Conservation (phyloP, 2,113 vertebrate genomes). For the Catharus bicknelli region DNA sequence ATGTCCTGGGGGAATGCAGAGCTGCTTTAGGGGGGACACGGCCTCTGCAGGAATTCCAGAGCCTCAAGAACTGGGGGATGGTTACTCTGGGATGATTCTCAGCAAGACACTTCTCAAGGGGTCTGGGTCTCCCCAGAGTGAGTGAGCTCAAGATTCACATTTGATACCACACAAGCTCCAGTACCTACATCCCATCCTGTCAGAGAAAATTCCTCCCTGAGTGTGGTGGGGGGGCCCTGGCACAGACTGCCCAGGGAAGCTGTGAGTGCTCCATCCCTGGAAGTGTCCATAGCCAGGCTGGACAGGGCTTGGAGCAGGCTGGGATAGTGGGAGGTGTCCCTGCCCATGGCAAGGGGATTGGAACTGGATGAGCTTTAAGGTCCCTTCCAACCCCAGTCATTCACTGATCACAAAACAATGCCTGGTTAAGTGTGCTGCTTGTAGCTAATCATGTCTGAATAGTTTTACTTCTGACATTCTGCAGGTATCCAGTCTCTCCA, state of each 20-base stretch:
- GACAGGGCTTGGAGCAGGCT: neutral
- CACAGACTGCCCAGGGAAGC: fast-evolving
- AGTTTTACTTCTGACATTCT: neutral
- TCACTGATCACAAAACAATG: fast-evolving
- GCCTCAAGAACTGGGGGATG: neutral
- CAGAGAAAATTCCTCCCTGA: neutral
- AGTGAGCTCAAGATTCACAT: fast-evolving
- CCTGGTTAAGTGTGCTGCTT: neutral
- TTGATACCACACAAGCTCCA: fast-evolving
- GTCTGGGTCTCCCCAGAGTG: fast-evolving
- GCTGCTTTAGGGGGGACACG: neutral
- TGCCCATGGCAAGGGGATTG: neutral
- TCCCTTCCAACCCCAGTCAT: neutral
- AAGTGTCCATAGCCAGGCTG: fast-evolving
- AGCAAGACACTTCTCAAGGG: too few relatives aligned
- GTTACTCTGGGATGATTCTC: fast-evolving
- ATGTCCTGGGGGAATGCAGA: constrained; percentile 81
- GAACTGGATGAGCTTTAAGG: neutral
- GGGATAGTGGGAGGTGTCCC: neutral
- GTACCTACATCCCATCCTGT: fast-evolving
- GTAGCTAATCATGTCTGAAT: neutral
- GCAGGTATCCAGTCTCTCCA: neutral
- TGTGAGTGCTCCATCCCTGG: neutral
- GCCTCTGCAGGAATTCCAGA: neutral
- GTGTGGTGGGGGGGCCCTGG: too few relatives aligned